Percentiles rank a stretch among this genome's conserved stretches.
Conservation (phyloP, 2,797 vertebrate genomes). For the Bradypodion pumilum region DNA sequence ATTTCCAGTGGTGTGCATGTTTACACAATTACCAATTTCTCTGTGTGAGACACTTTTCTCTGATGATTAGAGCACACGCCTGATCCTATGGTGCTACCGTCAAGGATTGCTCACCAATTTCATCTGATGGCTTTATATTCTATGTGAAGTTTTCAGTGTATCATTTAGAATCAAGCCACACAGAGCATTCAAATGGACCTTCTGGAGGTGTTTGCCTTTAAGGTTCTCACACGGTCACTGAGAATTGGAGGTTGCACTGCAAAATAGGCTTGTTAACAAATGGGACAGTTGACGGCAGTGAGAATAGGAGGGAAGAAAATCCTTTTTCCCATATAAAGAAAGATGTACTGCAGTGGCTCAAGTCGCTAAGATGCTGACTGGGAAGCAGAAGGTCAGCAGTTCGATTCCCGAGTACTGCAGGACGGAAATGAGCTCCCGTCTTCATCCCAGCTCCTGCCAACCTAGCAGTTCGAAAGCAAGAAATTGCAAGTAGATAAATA, state of each 20-base stretch:
- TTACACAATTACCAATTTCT: constrained; percentile 20
- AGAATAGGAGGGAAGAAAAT: constrained; percentile 41
- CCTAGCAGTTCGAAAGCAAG: too few species aligned
- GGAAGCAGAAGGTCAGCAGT: too few species aligned
- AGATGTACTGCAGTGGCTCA: too few species aligned
- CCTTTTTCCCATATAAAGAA: constrained; percentile 64
- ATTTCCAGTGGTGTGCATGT: constrained; percentile 2
- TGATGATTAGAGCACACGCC: not conserved
- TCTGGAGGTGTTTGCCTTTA: not conserved
- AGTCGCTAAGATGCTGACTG: too few species aligned
- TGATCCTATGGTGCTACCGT: not conserved
- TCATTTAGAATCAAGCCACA: fast-evolving
- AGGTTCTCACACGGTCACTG: not conserved
- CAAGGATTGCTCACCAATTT: not conserved
- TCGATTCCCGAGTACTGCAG: too few species aligned
- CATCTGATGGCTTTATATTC: not conserved
- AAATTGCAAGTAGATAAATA: too few species aligned
- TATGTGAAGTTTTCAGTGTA: not conserved
- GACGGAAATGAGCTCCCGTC: too few species aligned
- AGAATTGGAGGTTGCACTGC: fast-evolving
- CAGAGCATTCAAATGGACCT: fast-evolving
- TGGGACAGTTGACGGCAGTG: constrained; percentile 45
- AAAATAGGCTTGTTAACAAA: constrained; percentile 37
- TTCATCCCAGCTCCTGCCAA: too few species aligned
- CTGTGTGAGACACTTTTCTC: constrained; percentile 2